Evolutionary conservation across 2,113 vertebrate species (phyloP).

Genomic region (Calonectris borealis): DNA sequence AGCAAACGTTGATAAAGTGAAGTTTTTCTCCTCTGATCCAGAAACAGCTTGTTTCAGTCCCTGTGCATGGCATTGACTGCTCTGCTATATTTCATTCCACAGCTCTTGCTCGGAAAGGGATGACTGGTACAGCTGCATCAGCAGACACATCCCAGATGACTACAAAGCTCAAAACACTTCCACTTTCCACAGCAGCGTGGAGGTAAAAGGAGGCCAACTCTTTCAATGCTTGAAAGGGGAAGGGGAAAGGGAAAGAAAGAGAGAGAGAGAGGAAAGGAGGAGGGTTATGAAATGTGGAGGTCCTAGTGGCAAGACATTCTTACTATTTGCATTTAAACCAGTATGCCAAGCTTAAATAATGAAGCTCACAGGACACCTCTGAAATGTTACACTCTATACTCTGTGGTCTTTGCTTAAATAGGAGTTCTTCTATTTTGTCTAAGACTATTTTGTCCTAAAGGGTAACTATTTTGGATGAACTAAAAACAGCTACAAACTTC

Average conservation of each 20-base stretch:
- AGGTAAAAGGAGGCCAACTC: constrained; percentile 66
- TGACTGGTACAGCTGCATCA: constrained; percentile 92
- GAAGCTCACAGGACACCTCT: background rate
- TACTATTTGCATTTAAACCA: background rate
- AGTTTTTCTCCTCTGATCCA: background rate
- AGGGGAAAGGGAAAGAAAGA: too few species aligned
- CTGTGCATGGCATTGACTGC: background rate
- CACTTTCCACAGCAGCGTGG: constrained; percentile 72
- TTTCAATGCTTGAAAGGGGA: background rate
- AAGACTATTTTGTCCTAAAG: background rate
- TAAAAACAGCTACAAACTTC: background rate
- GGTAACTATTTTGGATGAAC: background rate
- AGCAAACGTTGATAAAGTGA: background rate
- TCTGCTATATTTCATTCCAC: constrained; percentile 15
- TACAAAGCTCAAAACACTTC: constrained; percentile 73
- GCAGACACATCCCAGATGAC: constrained; percentile 83
- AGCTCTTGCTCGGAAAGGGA: constrained; percentile 93
- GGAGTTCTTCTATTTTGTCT: background rate
- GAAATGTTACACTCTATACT: background rate
- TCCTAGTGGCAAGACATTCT: background rate
- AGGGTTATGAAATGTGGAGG: background rate
- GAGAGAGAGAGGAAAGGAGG: background rate
- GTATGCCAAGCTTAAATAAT: background rate
- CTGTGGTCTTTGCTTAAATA: background rate
- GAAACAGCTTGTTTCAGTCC: background rate